These are phyloP conservation scores for Daktulosphaira vitifoliae DNA, from an alignment of 1,140 invertebrate species.

Conservation along the genomic window DNA sequence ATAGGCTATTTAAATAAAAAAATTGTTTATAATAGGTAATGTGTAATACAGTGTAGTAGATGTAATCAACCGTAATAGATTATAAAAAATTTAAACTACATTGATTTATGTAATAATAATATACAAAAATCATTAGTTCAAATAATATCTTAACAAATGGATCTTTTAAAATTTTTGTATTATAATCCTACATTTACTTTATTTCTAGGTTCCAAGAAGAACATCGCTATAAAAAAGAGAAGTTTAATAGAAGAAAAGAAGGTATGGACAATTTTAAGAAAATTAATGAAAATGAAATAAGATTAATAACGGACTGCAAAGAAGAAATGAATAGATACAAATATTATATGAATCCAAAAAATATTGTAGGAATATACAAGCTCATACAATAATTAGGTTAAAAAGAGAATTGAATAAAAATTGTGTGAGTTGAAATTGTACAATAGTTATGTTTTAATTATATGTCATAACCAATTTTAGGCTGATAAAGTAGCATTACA, in stretches of 20 bases:
- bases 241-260: not conserved
- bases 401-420: not conserved
- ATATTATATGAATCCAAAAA: not conserved
- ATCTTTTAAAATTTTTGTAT: too few relatives aligned
- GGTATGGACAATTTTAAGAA: not conserved
- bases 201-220: not conserved
- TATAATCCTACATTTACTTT: too few relatives aligned
- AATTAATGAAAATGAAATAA: not conserved
- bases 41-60: too few relatives aligned
- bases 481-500: not conserved
- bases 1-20: too few relatives aligned
- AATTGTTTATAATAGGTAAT: too few relatives aligned
- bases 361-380: not conserved
- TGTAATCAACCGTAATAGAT: too few relatives aligned
- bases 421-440: not conserved
- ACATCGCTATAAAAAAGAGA: not conserved
- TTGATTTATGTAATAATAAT: too few relatives aligned
- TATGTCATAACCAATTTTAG: not conserved
- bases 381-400: not conserved
- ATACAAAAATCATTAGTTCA: too few relatives aligned
- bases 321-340: not conserved
- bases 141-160: too few relatives aligned
- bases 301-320: not conserved
- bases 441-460: too few relatives aligned
- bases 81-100: too few relatives aligned